Conservation (phyloP, 2,888 invertebrate genomes). For the Mayetiola destructor region DNA sequence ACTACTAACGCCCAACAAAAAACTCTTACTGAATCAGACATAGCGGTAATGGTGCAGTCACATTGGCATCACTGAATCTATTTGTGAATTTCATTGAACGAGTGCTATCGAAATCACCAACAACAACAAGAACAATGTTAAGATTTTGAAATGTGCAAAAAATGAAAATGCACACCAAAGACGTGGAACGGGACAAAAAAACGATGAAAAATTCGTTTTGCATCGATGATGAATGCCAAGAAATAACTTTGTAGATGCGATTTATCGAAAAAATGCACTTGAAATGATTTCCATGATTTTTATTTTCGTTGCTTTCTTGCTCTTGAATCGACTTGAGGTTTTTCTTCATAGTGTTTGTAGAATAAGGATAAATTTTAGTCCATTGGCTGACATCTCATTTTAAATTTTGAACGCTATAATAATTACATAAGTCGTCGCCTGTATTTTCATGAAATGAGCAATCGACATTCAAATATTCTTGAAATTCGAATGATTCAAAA, state of each 20-base stretch:
- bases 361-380: no score
- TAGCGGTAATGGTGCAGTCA: not conserved
- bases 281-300: not conserved
- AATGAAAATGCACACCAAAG: not conserved
- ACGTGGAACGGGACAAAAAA: not conserved
- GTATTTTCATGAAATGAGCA: no score
- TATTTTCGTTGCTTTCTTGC: no score
- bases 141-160: not conserved
- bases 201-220: constrained; percentile 7
- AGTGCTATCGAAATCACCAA: no score
- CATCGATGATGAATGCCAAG: not conserved
- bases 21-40: constrained; percentile 2
- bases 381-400: no score
- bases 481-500: no score
- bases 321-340: no score
- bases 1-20: not conserved
- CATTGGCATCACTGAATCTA: constrained; percentile 8
- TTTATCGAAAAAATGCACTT: not conserved
- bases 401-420: no score
- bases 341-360: no score
- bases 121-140: constrained; percentile 1
- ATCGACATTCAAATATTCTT: no score
- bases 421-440: no score
- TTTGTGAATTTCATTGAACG: constrained; percentile 4
- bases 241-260: no score